A percentile compares a stretch with the other conserved stretches of the same genome.
Conservation (phyloP, 2,797 vertebrate species). For the Fratercula arctica region DNA sequence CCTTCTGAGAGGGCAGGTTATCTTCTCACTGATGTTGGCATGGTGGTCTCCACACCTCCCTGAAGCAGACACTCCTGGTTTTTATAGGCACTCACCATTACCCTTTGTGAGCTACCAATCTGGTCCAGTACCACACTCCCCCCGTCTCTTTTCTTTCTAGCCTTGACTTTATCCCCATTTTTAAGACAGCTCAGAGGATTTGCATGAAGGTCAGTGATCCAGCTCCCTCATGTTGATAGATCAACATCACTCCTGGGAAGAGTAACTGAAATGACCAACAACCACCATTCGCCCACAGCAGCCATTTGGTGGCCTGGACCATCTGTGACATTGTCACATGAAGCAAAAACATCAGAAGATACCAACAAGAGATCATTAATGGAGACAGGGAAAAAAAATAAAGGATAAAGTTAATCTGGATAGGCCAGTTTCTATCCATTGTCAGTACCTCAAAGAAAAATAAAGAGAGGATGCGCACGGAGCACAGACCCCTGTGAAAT, state of each 20-base stretch:
- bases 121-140: not conserved
- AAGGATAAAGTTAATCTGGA: not conserved
- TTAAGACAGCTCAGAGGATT: not conserved
- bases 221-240: not conserved
- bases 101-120: not conserved
- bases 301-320: not conserved
- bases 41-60: not conserved
- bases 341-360: not conserved
- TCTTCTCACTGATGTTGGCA: not conserved
- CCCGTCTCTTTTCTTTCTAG: not conserved
- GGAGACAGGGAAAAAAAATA: not conserved
- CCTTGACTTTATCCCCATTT: not conserved
- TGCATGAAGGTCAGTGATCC: not conserved
- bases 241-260: not conserved
- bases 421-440: not conserved
- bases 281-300: not conserved
- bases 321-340: not conserved
- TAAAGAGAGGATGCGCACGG: not conserved
- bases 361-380: not conserved
- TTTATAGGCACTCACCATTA: not conserved
- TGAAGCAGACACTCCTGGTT: not conserved
- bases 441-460: not conserved
- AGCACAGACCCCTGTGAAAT: constrained; percentile 10
- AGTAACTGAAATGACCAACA: not conserved
- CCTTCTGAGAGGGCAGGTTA: not conserved